A percentile compares a stretch with the other conserved stretches of the same genome.
Evolutionary conservation across 1,140 invertebrate genomes (phyloP).

Genomic region (Aphidius ervi): DNA sequence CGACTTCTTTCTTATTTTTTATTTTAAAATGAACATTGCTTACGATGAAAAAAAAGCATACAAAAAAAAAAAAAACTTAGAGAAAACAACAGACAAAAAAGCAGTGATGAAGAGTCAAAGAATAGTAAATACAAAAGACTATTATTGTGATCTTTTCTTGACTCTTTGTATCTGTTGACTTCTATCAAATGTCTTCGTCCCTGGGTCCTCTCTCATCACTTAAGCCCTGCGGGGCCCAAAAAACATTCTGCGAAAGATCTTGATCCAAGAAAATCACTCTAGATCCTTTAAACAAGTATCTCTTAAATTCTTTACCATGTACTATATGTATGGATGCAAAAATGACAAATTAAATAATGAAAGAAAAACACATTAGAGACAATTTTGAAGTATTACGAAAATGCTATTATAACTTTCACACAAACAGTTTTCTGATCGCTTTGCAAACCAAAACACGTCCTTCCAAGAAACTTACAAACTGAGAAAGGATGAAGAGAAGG

Average conservation of each 20-base stretch:
- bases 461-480: constrained; percentile 6
- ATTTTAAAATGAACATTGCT: constrained; percentile 10
- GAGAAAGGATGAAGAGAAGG: neutral
- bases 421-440: neutral
- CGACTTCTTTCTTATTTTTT: constrained; percentile 11
- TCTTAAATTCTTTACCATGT: too few relatives aligned
- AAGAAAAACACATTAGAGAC: neutral
- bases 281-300: constrained; percentile 10
- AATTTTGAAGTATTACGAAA: neutral
- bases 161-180: constrained; percentile 27
- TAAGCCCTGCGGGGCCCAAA: constrained; percentile 13
- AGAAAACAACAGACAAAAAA: neutral
- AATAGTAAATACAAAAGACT: constrained; percentile 3
- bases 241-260: constrained; percentile 30
- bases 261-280: constrained; percentile 24
- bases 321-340: neutral
- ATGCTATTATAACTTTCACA: neutral
- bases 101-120: neutral
- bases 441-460: constrained; percentile 13
- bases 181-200: constrained; percentile 24
- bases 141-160: constrained; percentile 14
- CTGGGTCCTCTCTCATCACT: constrained; percentile 7
- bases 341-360: too few relatives aligned
- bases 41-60: constrained; percentile 14
- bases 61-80: neutral